phyloP scores from a whole-genome alignment of 1,140 invertebrate species.

The Drosophila parabipectinata region DNA sequence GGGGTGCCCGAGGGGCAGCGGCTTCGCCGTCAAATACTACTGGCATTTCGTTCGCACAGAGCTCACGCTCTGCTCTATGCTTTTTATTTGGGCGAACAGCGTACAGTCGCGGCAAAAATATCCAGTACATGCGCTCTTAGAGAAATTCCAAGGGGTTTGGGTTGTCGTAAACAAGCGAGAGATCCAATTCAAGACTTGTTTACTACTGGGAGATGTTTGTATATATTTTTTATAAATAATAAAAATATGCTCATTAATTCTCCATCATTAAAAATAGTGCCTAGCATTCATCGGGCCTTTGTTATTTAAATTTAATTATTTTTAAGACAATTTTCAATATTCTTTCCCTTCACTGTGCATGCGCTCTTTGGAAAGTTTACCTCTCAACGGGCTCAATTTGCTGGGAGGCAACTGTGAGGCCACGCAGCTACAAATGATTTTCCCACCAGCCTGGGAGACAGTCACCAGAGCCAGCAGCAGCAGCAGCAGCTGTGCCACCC shows the following conservation, averaged over 20 bases:
- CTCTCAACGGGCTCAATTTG: constrained; percentile 18
- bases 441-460: constrained; percentile 18
- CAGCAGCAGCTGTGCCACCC: constrained; percentile 36
- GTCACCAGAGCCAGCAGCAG: constrained; percentile 18
- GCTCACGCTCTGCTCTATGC: constrained; percentile 70
- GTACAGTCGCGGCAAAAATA: constrained; percentile 82
- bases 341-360: constrained; percentile 63
- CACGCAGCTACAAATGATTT: constrained; percentile 60
- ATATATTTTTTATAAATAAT: background rate
- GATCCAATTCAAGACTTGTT: background rate
- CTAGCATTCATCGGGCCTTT: background rate
- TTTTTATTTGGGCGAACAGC: constrained; percentile 74
- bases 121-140: constrained; percentile 59
- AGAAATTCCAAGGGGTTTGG: constrained; percentile 13
- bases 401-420: constrained; percentile 49
- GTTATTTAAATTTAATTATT: background rate
- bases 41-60: constrained; percentile 78
- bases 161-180: constrained; percentile 6
- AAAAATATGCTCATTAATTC: background rate
- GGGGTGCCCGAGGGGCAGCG: constrained; percentile 18
- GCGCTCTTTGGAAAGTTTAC: constrained; percentile 44
- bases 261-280: background rate
- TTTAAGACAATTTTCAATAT: constrained; percentile 44
- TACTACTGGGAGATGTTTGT: background rate
- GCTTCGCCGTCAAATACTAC: constrained; percentile 74